Evolutionary conservation across 2,113 vertebrate species (phyloP).

Genomic region (Tetrax tetrax): DNA sequence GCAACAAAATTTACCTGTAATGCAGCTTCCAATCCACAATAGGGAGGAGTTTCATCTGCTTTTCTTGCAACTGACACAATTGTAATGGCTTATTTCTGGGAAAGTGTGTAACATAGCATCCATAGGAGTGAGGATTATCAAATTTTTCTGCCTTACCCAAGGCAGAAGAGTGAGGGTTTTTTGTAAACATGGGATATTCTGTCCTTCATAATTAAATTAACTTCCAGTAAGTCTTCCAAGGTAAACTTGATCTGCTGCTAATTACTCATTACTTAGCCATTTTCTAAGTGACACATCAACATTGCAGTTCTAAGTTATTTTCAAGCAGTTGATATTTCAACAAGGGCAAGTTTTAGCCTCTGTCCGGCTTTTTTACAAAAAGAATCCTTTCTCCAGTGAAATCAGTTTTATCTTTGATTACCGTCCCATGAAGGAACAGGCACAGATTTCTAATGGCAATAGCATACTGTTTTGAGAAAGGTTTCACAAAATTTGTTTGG

Average conservation of each 20-base stretch:
- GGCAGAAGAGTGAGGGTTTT: background rate
- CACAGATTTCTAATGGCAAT: background rate
- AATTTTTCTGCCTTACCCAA: background rate
- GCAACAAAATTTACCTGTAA: background rate
- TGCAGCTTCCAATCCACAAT: background rate
- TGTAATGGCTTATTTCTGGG: background rate
- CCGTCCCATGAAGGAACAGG: background rate
- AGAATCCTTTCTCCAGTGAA: background rate
- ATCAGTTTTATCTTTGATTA: background rate
- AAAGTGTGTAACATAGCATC: accelerated
- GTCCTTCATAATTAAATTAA: background rate
- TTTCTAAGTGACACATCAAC: background rate
- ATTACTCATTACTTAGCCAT: background rate
- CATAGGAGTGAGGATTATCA: background rate
- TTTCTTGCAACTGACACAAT: background rate
- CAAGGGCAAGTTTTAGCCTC: background rate
- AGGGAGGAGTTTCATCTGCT: background rate
- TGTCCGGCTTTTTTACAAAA: background rate
- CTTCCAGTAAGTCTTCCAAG: background rate
- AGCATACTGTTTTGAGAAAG: background rate
- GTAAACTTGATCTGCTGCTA: background rate
- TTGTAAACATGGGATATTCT: background rate
- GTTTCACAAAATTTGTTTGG: background rate
- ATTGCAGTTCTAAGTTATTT: background rate
- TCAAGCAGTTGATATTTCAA: background rate